Evolutionary conservation across 1,140 invertebrate genomes (phyloP).

Genomic region (Drosophila sucinea): DNA sequence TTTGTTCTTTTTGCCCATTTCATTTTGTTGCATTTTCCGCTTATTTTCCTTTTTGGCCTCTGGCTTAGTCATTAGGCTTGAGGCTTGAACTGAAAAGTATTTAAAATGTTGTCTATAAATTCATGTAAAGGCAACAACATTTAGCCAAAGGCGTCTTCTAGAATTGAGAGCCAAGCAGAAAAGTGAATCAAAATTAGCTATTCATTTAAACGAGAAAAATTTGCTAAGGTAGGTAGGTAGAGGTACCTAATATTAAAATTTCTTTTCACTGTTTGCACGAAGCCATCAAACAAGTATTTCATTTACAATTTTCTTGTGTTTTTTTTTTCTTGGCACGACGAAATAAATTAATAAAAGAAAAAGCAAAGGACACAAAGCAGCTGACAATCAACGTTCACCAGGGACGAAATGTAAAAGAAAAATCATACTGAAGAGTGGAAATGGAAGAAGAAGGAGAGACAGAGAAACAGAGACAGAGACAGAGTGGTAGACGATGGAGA

Average conservation of each 20-base stretch:
- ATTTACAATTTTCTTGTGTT: conserved; percentile 46
- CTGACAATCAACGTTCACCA: conserved; percentile 23
- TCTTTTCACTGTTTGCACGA: conserved; percentile 34
- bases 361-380: conserved; percentile 13
- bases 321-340: conserved; percentile 46
- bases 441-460: neutral
- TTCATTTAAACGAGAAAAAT: conserved; percentile 14
- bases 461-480: neutral
- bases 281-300: conserved; percentile 60
- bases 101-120: conserved; percentile 53
- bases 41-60: conserved; percentile 38
- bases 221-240: conserved; percentile 18
- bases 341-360: conserved; percentile 66
- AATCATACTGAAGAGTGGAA: neutral
- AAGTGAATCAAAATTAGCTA: conserved; percentile 12
- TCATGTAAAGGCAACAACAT: conserved; percentile 37
- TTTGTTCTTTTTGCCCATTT: conserved; percentile 58
- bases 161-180: neutral
- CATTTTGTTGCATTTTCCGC: conserved; percentile 72
- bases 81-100: conserved; percentile 49
- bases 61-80: conserved; percentile 63
- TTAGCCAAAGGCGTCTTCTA: conserved; percentile 20
- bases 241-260: conserved; percentile 38
- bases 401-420: neutral
- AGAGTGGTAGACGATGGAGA: neutral